phyloP scores from a whole-genome alignment of 2,888 invertebrate genomes.

The Rhamphomyia laevipes region DNA sequence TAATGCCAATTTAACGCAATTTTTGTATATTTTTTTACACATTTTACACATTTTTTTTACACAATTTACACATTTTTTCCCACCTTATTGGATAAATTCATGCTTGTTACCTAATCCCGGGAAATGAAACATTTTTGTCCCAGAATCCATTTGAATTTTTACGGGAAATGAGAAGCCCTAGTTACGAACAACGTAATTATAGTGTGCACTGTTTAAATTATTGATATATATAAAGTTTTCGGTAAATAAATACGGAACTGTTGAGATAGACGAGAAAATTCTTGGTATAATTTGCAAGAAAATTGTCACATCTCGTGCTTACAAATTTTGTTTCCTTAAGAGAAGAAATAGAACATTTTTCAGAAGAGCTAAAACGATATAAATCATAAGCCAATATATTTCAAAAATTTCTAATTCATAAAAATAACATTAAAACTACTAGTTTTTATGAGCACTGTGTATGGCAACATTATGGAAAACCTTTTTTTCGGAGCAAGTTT shows the following conservation, averaged over 20 bases:
- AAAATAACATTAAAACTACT: not conserved
- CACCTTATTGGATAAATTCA: too few relatives aligned
- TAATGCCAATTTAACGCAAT: too few relatives aligned
- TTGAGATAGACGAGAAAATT: not conserved
- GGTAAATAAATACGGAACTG: not conserved
- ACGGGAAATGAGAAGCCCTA: too few relatives aligned
- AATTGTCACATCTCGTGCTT: not conserved
- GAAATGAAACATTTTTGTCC: too few relatives aligned
- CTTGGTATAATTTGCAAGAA: not conserved
- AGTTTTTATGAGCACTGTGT: conserved; percentile 1
- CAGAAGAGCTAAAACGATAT: not conserved
- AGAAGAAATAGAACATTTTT: not conserved
- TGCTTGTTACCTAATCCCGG: too few relatives aligned
- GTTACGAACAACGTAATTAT: too few relatives aligned
- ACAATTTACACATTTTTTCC: too few relatives aligned
- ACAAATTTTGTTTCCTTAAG: not conserved
- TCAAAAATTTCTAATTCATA: not conserved
- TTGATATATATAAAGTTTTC: too few relatives aligned
- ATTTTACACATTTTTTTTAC: too few relatives aligned
- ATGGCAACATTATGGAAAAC: conserved; percentile 2
- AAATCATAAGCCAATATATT: not conserved
- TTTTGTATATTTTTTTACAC: too few relatives aligned
- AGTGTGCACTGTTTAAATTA: too few relatives aligned
- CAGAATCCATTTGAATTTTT: too few relatives aligned
- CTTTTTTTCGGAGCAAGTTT: conserved; percentile 1